Evolutionary conservation across 2,888 invertebrate species (phyloP).

Genomic region (Eulithis testata): DNA sequence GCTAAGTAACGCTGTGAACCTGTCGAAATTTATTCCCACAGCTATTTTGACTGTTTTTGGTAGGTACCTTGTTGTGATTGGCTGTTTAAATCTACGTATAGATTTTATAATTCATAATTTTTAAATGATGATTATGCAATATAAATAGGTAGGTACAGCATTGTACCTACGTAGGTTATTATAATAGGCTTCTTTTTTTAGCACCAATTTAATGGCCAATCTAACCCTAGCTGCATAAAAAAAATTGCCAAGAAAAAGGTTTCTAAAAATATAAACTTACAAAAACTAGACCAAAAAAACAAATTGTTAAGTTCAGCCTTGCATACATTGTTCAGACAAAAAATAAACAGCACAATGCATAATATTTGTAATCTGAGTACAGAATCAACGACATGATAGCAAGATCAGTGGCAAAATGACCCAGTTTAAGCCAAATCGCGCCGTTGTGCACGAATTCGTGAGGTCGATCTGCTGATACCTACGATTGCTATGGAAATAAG

Average conservation of each 20-base stretch:
- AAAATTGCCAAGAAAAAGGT: no score
- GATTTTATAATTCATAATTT: no score
- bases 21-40: slow-evolving; percentile 38
- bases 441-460: slow-evolving; percentile 48
- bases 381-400: slow-evolving; percentile 36
- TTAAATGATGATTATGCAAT: no score
- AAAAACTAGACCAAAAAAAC: slow-evolving; percentile 5
- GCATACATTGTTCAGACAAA: slow-evolving; percentile 6
- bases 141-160: no score
- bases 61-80: not conserved
- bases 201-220: no score
- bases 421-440: slow-evolving; percentile 44
- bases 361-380: slow-evolving; percentile 12
- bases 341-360: slow-evolving; percentile 16
- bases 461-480: slow-evolving; percentile 24
- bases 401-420: slow-evolving; percentile 50
- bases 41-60: slow-evolving; percentile 13
- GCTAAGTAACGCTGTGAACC: slow-evolving; percentile 49
- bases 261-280: not conserved
- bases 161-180: no score
- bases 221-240: no score
- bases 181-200: no score
- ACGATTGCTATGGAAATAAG: not conserved
- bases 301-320: slow-evolving; percentile 7
- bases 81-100: no score